These are phyloP conservation scores for Pseudocheirus occidentalis DNA, from an alignment of 2,797 vertebrate genomes.

Conservation along the genomic window DNA sequence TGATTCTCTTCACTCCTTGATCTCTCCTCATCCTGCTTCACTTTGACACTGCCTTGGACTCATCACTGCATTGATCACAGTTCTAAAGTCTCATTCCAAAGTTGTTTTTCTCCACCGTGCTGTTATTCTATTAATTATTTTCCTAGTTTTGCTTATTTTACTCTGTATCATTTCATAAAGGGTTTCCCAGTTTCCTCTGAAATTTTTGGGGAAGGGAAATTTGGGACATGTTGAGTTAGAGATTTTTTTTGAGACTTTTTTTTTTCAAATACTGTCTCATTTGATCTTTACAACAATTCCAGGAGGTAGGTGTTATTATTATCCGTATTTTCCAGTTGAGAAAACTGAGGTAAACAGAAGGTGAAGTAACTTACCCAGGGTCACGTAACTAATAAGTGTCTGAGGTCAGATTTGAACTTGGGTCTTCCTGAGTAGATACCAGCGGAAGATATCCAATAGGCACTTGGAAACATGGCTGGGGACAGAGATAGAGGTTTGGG, in stretches of 20 bases:
- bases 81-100: background rate
- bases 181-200: background rate
- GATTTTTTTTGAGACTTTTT: background rate
- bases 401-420: background rate
- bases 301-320: background rate
- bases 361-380: background rate
- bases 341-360: background rate
- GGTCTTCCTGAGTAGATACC: background rate
- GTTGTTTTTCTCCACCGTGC: background rate
- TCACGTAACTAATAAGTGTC: background rate
- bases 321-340: background rate
- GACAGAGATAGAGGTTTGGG: background rate
- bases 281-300: background rate
- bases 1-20: background rate
- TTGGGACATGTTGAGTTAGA: background rate
- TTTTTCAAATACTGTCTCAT: background rate
- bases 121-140: background rate
- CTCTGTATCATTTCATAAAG: background rate
- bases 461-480: background rate
- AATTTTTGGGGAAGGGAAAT: background rate
- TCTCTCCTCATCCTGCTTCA: background rate
- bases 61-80: background rate
- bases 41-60: background rate
- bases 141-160: background rate
- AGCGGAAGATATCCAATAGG: background rate